A percentile compares a stretch with the other conserved stretches of the same genome.
Evolutionary conservation across 2,888 invertebrate species (phyloP).

Genomic region (Cryptocephalus moraei): DNA sequence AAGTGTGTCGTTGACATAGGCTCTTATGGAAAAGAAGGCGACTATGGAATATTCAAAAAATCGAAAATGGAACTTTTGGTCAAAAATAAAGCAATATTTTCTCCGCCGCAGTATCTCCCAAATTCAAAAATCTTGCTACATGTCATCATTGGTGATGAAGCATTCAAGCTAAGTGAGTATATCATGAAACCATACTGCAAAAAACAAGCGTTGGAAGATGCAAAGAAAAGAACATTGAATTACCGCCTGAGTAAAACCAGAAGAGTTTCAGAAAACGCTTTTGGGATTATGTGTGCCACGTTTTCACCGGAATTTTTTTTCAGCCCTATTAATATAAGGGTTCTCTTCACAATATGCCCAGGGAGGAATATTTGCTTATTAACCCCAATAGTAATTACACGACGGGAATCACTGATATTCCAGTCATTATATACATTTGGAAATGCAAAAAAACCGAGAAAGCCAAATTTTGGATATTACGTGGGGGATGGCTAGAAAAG

Average conservation of each 20-base stretch:
- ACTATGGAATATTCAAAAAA: not conserved
- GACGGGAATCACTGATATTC: too few relatives aligned
- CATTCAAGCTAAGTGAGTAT: not conserved
- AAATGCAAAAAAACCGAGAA: too few relatives aligned
- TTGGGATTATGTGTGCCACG: too few relatives aligned
- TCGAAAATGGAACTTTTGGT: not conserved
- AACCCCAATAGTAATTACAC: too few relatives aligned
- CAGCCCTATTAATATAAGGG: too few relatives aligned
- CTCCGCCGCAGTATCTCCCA: not conserved
- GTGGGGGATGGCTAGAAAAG: too few relatives aligned
- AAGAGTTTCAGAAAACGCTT: not conserved
- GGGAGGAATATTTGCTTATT: too few relatives aligned
- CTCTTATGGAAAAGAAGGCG: not conserved
- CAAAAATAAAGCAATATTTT: not conserved
- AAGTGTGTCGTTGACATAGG: too few relatives aligned
- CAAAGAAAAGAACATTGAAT: not conserved
- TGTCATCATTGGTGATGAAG: not conserved
- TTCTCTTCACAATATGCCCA: too few relatives aligned
- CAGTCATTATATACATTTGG: too few relatives aligned
- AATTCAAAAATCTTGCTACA: not conserved
- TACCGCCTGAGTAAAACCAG: not conserved
- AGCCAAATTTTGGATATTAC: too few relatives aligned
- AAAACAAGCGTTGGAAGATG: not conserved
- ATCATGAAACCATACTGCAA: not conserved
- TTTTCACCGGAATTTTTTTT: too few relatives aligned